Evolutionary conservation across 1,140 invertebrate species (phyloP).

Genomic region (Drosophila hydei): DNA sequence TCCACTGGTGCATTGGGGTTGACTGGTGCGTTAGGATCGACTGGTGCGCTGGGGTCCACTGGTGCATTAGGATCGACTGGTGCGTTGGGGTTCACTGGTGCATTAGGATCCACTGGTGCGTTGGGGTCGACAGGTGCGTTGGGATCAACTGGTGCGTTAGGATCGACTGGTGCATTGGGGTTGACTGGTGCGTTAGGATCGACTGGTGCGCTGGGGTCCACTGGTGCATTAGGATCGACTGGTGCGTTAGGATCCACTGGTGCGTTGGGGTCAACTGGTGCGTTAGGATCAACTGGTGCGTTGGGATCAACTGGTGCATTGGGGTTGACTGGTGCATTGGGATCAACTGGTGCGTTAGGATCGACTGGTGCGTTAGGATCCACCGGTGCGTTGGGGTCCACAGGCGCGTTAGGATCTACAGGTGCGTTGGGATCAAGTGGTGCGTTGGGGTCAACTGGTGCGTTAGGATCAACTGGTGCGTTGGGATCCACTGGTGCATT

Average conservation of each 20-base stretch:
- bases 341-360: constrained; percentile 15
- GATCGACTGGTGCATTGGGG: constrained; percentile 27
- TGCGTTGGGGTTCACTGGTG: constrained; percentile 29
- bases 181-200: constrained; percentile 26
- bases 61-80: constrained; percentile 13
- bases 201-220: constrained; percentile 20
- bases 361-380: constrained; percentile 19
- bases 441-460: no score
- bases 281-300: constrained; percentile 13
- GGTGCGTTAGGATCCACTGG: constrained; percentile 8
- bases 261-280: constrained; percentile 13
- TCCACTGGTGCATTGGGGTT: constrained; percentile 12
- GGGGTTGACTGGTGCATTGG: constrained; percentile 12
- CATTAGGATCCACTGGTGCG: constrained; percentile 20
- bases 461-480: no score
- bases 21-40: constrained; percentile 19
- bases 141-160: constrained; percentile 28
- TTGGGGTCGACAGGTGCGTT: constrained; percentile 27
- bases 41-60: constrained; percentile 28
- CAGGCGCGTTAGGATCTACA: constrained; percentile 21
- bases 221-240: constrained; percentile 23
- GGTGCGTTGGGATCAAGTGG: constrained; percentile 23
- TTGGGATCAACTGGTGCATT: constrained; percentile 19
- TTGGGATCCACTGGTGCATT: no score
- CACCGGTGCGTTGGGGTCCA: constrained; percentile 17